Evolutionary conservation across 2,888 invertebrate species (phyloP).

Genomic region (Dynastes tityus): DNA sequence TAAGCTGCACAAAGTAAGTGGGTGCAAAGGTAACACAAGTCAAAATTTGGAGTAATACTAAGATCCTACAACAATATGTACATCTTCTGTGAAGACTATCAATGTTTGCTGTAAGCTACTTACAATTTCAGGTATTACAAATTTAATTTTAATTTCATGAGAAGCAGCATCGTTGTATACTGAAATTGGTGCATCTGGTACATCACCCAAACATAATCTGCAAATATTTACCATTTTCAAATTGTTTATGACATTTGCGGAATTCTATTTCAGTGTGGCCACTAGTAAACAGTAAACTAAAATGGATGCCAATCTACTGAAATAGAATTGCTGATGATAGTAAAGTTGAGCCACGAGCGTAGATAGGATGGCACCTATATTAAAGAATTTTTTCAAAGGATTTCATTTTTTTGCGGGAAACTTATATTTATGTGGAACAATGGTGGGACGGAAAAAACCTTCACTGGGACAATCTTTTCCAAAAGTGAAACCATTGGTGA

Average conservation of each 20-base stretch:
- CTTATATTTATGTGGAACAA: too few species aligned
- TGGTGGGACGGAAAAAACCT: too few species aligned
- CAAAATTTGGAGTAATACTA: slow-evolving; percentile 4
- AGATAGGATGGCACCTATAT: too few species aligned
- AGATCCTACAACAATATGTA: slow-evolving; percentile 24
- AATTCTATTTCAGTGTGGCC: too few species aligned
- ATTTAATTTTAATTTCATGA: slow-evolving; percentile 23
- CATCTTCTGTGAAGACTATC: not conserved
- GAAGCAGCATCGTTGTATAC: not conserved
- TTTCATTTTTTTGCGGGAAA: too few species aligned
- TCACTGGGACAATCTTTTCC: too few species aligned
- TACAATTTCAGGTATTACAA: slow-evolving; percentile 44
- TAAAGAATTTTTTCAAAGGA: too few species aligned
- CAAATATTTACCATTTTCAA: slow-evolving; percentile 24
- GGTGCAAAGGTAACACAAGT: slow-evolving; percentile 37
- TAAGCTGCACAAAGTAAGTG: slow-evolving; percentile 38
- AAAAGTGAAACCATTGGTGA: too few species aligned
- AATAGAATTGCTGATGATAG: too few species aligned
- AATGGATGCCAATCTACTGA: too few species aligned
- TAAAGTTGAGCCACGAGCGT: too few species aligned
- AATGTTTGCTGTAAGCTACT: slow-evolving; percentile 5
- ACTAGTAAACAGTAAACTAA: too few species aligned
- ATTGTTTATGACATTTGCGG: not conserved
- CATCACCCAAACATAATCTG: slow-evolving; percentile 23
- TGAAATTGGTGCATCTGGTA: slow-evolving; percentile 7